These are phyloP conservation scores for Hydrotaea cyrtoneurina DNA, from an alignment of 2,888 invertebrate species.

Conservation along the genomic window DNA sequence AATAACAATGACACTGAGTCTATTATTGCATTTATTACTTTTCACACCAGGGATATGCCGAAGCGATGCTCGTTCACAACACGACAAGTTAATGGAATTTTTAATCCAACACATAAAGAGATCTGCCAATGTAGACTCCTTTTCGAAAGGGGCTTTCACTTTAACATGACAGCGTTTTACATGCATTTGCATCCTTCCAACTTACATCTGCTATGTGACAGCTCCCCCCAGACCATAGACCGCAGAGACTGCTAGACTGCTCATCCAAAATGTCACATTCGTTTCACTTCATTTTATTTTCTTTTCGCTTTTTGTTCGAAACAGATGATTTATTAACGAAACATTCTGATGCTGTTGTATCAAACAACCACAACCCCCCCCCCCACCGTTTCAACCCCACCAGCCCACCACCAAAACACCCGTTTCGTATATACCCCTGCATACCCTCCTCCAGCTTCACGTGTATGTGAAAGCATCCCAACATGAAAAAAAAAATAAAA, in stretches of 20 bases:
- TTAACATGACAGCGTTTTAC: background rate
- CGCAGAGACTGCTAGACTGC: too few relatives aligned
- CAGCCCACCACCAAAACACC: conserved; percentile 7
- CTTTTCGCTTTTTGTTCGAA: conserved; percentile 34
- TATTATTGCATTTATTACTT: background rate
- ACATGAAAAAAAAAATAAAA: background rate
- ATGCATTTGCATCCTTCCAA: background rate
- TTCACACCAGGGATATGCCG: background rate
- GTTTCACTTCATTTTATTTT: background rate
- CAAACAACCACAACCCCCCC: conserved; percentile 39
- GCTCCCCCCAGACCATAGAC: background rate
- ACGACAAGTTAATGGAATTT: background rate
- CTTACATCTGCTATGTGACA: background rate
- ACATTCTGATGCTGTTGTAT: conserved; percentile 63
- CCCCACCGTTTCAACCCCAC: background rate
- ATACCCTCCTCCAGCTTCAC: background rate
- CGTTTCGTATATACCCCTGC: background rate
- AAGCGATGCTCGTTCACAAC: background rate
- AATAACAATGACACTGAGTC: background rate
- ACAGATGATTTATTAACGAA: conserved; percentile 67
- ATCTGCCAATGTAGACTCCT: background rate
- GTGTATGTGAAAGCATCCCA: conserved; percentile 56
- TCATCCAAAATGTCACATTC: background rate
- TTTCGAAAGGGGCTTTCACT: background rate
- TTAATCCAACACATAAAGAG: background rate